These are phyloP conservation scores for Orientallactaga sibirica DNA, from an alignment of 2,797 vertebrate species.

Conservation along the genomic window DNA sequence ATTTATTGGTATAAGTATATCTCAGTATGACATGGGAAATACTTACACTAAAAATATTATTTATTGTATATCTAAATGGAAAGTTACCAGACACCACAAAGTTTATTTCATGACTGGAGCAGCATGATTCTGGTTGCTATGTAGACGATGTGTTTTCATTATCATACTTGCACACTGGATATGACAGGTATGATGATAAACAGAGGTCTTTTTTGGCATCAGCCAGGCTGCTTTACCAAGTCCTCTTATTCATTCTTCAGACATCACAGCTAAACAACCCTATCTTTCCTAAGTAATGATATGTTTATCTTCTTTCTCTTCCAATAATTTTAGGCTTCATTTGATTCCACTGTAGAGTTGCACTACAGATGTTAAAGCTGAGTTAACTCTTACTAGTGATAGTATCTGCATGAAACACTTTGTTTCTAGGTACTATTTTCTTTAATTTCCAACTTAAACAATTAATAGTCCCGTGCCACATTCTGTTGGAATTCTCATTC, in stretches of 20 bases:
- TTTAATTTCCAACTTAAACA: constrained; percentile 36
- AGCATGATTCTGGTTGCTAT: not conserved
- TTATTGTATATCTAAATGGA: constrained; percentile 15
- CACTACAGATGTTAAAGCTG: not conserved
- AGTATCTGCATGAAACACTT: not conserved
- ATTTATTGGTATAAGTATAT: not conserved
- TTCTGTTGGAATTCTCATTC: not conserved
- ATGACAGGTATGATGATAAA: not conserved
- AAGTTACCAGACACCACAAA: not conserved
- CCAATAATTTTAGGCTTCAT: not conserved
- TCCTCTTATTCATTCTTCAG: not conserved
- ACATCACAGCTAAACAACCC: not conserved
- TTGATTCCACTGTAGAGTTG: not conserved
- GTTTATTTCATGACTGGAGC: constrained; percentile 47
- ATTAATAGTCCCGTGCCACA: not conserved
- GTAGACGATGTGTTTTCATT: constrained; percentile 22
- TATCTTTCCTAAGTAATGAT: not conserved
- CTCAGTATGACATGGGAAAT: not conserved
- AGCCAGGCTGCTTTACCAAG: not conserved
- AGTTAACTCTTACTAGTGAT: not conserved
- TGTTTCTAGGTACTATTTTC: not conserved
- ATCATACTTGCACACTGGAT: not conserved
- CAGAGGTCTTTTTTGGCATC: not conserved
- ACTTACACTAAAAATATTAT: not conserved
- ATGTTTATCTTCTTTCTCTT: not conserved